phyloP scores from a whole-genome alignment of 2,888 invertebrate species.

The Megastigmus dorsalis region DNA sequence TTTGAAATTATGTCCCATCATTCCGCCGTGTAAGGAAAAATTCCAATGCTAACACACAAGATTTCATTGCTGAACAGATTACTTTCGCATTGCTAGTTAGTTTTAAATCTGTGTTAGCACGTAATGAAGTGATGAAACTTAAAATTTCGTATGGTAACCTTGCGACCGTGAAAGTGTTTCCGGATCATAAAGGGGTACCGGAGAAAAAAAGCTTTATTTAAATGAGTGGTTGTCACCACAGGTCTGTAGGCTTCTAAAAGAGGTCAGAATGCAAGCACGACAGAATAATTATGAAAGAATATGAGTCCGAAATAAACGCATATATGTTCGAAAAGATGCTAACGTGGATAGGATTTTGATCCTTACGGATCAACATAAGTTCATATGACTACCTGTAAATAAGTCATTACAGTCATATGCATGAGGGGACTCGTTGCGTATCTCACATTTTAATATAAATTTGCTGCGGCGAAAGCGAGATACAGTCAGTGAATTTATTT shows the following conservation, averaged over 20 bases:
- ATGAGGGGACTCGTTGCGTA: background rate
- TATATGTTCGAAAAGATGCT: background rate
- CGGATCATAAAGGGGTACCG: background rate
- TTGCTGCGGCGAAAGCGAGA: background rate
- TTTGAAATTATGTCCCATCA: background rate
- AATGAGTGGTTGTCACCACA: background rate
- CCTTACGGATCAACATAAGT: background rate
- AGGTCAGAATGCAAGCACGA: background rate
- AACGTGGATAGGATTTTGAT: background rate
- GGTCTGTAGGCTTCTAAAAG: background rate
- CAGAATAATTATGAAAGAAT: too few relatives aligned
- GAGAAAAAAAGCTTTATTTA: background rate
- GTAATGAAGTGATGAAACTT: too few relatives aligned
- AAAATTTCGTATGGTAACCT: background rate
- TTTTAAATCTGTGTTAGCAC: background rate
- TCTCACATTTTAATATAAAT: background rate
- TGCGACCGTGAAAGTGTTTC: background rate
- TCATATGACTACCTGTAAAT: background rate
- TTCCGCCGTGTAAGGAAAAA: background rate
- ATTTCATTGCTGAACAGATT: background rate
- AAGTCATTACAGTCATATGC: too few relatives aligned
- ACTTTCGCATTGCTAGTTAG: background rate
- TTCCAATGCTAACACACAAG: background rate
- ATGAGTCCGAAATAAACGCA: background rate
- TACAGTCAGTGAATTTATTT: background rate